Evolutionary conservation across 2,113 vertebrate species (phyloP), one percentile per base, ranked within the genome.

Genomic region (Apeltes quadracus): DNA sequence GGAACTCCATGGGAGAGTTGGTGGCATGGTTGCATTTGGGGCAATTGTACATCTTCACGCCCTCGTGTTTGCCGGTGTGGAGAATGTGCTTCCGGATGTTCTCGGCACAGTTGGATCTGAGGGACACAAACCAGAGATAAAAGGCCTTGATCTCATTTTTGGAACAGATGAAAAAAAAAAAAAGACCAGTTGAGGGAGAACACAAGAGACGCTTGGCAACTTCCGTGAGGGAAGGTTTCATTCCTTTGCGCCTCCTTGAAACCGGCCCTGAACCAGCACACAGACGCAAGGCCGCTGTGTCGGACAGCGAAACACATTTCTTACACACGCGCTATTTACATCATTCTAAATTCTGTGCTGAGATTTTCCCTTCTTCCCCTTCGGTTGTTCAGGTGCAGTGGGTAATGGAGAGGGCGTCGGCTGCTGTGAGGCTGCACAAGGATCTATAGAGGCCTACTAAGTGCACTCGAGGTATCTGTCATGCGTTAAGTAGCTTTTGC

Each of bases 21-120:
- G 96, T 98, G 73, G 95, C 96, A 6, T 94, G 95, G 79, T 90
- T 92, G 78, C 98, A 99, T 71, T 96, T 96, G 54, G 98, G 98
- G 75, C 98, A 99, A 93, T 99, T 99, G 88, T 99, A 99, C 98
- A 99, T 99, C 92, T 96, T 96, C 23, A 99, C 98, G 0, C 98
- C 97, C 86, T 99, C 97, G 1, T 99, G 98, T 56, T 99, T 99
- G 69, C 96, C 97, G 0, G 98, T 99, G 73, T 99, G 97, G 9
- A 99, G 92, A 69, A 99, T 99, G 88, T 99, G 98, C 78, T 99
- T 99, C 54, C 98, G 95, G 90, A 99, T 98, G 84, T 99, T 99
- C 91, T 99, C 97, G 3, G 98, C 97, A 86, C 98, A 99, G 89
- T 99, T 99, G n/a, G 98, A 99, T 87, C 98, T 99, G 78, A 74